phyloP scores from a whole-genome alignment of 2,888 invertebrate genomes.

The Drosophila birchii region DNA sequence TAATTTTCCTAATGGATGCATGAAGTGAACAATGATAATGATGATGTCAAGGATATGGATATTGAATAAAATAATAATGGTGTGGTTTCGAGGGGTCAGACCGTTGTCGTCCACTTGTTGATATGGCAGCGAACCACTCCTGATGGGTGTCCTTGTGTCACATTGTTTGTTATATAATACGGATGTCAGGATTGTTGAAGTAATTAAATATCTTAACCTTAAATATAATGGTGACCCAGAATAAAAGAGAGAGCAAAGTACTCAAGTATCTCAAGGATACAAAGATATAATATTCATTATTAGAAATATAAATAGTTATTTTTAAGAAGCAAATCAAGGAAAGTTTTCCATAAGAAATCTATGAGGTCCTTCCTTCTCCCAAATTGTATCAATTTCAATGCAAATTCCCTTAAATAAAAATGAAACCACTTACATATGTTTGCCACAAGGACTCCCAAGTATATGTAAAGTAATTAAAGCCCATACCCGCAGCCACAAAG shows the following conservation, averaged over 20 bases:
- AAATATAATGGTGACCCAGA: neutral
- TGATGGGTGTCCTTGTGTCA: constrained; percentile 52
- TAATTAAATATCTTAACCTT: constrained; percentile 8
- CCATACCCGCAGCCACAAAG: constrained; percentile 1
- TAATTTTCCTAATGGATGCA: constrained; percentile 68
- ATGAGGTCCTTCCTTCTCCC: neutral
- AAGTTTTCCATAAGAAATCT: neutral
- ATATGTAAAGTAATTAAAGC: constrained; percentile 16
- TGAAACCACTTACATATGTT: neutral
- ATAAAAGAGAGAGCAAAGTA: neutral
- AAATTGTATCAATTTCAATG: too few species aligned
- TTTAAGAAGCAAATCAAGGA: neutral
- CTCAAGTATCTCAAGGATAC: neutral
- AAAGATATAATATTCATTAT: neutral
- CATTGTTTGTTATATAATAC: constrained; percentile 52
- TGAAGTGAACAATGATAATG: constrained; percentile 7
- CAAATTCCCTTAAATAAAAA: neutral
- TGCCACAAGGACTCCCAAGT: neutral
- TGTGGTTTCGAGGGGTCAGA: constrained; percentile 7
- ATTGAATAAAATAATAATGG: neutral
- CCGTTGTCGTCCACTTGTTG: constrained; percentile 57
- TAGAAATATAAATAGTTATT: neutral
- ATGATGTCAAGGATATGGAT: constrained; percentile 15
- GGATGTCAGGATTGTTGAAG: neutral
- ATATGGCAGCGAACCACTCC: constrained; percentile 54